These are phyloP conservation scores for Oceanodroma tethys DNA, from an alignment of 2,113 vertebrate genomes.

Conservation along the genomic window DNA sequence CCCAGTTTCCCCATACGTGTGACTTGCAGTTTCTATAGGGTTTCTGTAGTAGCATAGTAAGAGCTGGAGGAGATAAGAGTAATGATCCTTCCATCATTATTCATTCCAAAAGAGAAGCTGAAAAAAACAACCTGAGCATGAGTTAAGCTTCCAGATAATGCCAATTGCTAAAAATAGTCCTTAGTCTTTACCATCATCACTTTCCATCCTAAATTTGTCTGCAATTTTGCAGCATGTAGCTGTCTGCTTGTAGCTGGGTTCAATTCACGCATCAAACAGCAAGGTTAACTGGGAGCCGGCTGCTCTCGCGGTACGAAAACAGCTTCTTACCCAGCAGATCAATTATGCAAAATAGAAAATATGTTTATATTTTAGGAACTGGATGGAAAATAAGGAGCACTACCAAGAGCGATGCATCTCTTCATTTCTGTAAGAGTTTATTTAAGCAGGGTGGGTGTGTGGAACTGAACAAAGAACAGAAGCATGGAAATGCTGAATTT, in stretches of 20 bases:
- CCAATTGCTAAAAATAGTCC: neutral
- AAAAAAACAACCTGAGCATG: neutral
- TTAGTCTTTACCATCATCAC: neutral
- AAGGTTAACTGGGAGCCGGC: neutral
- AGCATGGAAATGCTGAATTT: neutral
- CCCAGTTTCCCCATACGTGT: rapidly evolving
- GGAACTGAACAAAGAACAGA: neutral
- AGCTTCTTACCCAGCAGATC: neutral
- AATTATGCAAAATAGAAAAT: neutral
- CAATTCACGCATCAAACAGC: neutral
- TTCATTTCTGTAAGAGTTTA: neutral
- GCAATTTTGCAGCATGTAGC: neutral
- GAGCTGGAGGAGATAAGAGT: neutral
- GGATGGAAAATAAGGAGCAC: neutral
- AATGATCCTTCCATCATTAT: neutral
- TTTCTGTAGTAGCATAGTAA: neutral
- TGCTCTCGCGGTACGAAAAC: rapidly evolving
- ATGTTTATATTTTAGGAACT: neutral
- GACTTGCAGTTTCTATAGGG: neutral
- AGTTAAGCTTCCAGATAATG: neutral
- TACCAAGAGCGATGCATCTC: neutral
- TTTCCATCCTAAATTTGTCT: neutral
- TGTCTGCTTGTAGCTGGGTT: neutral
- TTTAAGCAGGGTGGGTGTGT: neutral
- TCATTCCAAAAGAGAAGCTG: neutral